Evolutionary conservation across 1,140 invertebrate species (phyloP).

Genomic region (Amyelois transitella): DNA sequence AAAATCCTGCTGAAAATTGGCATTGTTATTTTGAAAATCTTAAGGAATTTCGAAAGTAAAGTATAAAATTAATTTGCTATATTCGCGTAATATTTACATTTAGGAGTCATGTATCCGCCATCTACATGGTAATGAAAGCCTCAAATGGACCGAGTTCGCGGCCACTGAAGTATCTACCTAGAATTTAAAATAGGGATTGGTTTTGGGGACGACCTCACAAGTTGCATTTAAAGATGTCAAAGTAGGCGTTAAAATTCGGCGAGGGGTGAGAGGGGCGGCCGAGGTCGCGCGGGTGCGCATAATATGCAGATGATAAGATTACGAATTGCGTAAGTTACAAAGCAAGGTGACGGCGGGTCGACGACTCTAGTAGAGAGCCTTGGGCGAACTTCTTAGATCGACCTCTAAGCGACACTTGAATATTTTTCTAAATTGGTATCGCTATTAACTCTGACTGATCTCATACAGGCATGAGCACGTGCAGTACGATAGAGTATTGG

Average conservation of each 20-base stretch:
- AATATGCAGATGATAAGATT: conserved; percentile 67
- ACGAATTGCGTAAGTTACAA: conserved; percentile 70
- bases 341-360: conserved; percentile 68
- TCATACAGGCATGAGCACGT: too few species aligned
- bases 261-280: conserved; percentile 51
- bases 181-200: conserved; percentile 22
- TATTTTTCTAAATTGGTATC: conserved; percentile 32
- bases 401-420: conserved; percentile 49
- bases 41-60: too few species aligned
- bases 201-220: conserved; percentile 33
- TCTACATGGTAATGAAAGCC: neutral
- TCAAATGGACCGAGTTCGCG: neutral
- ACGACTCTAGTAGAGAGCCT: conserved; percentile 52
- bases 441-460: too few species aligned
- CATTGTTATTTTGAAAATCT: too few species aligned
- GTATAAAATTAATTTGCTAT: too few species aligned
- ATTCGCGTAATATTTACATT: too few species aligned
- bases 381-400: conserved; percentile 48
- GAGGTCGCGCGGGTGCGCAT: conserved; percentile 57
- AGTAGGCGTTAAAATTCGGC: conserved; percentile 45
- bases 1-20: too few species aligned
- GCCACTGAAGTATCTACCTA: conserved; percentile 6
- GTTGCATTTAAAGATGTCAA: conserved; percentile 22
- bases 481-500: too few species aligned
- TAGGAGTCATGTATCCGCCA: too few species aligned